A percentile compares a stretch with the other conserved stretches of the same genome.
These are phyloP conservation scores for Urocynchramus pylzowi DNA, from an alignment of 2,113 vertebrate species.

Conservation along the genomic window DNA sequence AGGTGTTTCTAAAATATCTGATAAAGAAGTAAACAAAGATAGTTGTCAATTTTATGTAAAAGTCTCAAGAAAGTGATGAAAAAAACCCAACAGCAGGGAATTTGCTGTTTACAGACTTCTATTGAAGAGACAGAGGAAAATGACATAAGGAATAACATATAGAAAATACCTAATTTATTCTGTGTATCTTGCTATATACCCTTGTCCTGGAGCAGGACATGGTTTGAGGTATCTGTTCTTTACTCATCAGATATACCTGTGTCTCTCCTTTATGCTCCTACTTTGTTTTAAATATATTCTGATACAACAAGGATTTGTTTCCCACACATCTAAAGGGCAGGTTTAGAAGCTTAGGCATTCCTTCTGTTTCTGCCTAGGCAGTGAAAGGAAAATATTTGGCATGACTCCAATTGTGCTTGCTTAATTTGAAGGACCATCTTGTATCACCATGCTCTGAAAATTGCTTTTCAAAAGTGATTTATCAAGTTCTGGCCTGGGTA, in stretches of 20 bases:
- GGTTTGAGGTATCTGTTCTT: not conserved
- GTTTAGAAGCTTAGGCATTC: not conserved
- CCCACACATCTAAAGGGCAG: not conserved
- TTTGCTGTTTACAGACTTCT: not conserved
- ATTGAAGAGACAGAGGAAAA: not conserved
- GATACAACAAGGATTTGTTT: not conserved
- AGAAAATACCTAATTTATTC: not conserved
- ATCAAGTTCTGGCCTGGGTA: not conserved
- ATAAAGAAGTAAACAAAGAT: not conserved
- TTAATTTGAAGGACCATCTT: conserved; percentile 16
- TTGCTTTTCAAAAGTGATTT: conserved; percentile 1
- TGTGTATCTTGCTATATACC: not conserved
- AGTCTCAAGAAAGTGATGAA: not conserved
- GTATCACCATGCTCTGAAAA: not conserved
- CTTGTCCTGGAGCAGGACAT: not conserved
- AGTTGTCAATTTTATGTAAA: not conserved
- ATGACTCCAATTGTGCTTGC: not conserved
- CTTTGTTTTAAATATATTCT: not conserved
- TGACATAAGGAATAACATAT: fast-evolving
- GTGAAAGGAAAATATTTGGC: not conserved
- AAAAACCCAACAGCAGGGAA: not conserved
- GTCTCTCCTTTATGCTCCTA: not conserved
- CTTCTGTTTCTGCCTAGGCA: not conserved
- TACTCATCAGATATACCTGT: not conserved
- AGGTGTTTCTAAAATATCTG: not conserved